A percentile compares a stretch with the other conserved stretches of the same genome.
Evolutionary conservation across 2,113 vertebrate genomes (phyloP).

Genomic region (Ictidomys tridecemlineatus): DNA sequence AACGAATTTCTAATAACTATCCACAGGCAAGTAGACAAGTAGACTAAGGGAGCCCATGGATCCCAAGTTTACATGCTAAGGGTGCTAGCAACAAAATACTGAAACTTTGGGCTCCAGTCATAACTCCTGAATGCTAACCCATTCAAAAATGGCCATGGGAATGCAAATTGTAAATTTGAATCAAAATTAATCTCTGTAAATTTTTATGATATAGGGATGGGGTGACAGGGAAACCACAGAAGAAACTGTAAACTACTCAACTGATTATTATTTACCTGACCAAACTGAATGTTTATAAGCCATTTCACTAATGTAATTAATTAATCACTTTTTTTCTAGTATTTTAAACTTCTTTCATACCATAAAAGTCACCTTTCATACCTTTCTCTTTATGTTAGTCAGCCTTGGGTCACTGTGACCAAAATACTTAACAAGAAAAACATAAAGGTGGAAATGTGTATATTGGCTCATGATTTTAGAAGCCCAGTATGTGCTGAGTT

Average conservation of each 20-base stretch:
- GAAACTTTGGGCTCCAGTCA: neutral
- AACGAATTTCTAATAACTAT: neutral
- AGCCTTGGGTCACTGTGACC: too few relatives aligned
- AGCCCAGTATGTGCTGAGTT: too few relatives aligned
- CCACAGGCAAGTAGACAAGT: neutral
- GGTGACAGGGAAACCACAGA: neutral
- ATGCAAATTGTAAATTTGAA: neutral
- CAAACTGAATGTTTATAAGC: neutral
- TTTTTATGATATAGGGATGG: neutral
- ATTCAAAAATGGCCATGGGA: neutral
- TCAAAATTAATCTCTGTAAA: neutral
- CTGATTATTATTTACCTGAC: neutral
- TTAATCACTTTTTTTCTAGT: neutral
- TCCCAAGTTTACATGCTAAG: neutral
- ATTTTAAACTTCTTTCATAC: neutral
- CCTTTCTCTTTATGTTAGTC: neutral
- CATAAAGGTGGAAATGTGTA: too few relatives aligned
- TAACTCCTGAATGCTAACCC: neutral
- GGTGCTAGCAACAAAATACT: neutral
- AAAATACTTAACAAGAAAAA: too few relatives aligned
- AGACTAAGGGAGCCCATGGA: neutral
- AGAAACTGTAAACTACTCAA: neutral
- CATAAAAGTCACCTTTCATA: neutral
- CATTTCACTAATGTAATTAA: constrained; percentile 8
- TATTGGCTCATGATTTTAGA: too few relatives aligned